Conservation (phyloP, 1,140 invertebrate species). For the Acromyrmex charruanus region DNA sequence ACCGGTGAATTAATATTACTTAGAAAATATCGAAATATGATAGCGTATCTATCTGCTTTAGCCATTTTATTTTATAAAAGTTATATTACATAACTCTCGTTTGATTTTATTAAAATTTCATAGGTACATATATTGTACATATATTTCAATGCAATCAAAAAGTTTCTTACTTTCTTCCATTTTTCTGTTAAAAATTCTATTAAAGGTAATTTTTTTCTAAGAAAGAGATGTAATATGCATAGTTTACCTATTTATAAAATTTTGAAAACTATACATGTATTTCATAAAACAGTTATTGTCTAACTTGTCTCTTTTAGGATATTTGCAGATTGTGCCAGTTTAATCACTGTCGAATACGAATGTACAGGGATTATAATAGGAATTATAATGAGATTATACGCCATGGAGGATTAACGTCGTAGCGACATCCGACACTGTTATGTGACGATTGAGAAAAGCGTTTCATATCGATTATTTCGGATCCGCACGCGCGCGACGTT, state of each 20-base stretch:
- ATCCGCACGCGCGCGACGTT: conserved; percentile 15
- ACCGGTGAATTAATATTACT: conserved; percentile 12
- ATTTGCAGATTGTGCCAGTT: conserved; percentile 24
- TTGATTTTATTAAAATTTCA: conserved; percentile 20
- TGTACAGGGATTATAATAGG: conserved; percentile 52
- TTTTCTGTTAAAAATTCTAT: conserved; percentile 7
- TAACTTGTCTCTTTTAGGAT: conserved; percentile 14
- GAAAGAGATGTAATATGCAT: too few species aligned
- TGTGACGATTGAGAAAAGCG: conserved; percentile 66
- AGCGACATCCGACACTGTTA: conserved; percentile 50
- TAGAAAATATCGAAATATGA: conserved; percentile 14
- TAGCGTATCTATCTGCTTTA: not conserved
- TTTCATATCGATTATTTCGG: conserved; percentile 57
- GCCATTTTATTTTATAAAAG: not conserved
- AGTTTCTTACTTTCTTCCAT: not conserved
- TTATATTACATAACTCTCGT: not conserved
- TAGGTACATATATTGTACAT: too few species aligned
- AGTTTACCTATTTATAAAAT: too few species aligned
- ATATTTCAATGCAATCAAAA: not conserved
- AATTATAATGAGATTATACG: conserved; percentile 79
- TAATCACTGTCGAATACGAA: conserved; percentile 45
- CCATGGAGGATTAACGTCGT: conserved; percentile 69
- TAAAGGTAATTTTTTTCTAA: not conserved
- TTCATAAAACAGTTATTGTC: not conserved
- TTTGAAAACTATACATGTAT: not conserved